These are phyloP conservation scores for Dryococelus australis DNA, from an alignment of 2,888 invertebrate genomes.

Conservation along the genomic window DNA sequence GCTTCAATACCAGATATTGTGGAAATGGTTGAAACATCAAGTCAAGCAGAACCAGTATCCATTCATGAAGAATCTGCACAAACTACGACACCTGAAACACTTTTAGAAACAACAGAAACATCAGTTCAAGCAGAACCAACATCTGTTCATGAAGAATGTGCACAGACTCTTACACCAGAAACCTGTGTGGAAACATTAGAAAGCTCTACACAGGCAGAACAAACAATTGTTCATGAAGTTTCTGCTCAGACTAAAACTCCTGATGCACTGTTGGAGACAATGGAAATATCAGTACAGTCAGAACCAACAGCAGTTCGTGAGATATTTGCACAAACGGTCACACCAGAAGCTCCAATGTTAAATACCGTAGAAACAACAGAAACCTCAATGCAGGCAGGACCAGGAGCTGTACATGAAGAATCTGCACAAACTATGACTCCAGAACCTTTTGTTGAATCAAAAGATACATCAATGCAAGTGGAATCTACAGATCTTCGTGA, in stretches of 20 bases:
- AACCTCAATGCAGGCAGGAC: constrained; percentile 20
- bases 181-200: not conserved
- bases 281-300: constrained; percentile 30
- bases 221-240: constrained; percentile 33
- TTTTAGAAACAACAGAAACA: not conserved
- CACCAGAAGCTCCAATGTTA: constrained; percentile 31
- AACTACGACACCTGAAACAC: constrained; percentile 35
- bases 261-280: not conserved
- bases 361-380: constrained; percentile 24
- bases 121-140: constrained; percentile 32
- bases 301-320: constrained; percentile 26
- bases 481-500: constrained; percentile 54
- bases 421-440: constrained; percentile 52
- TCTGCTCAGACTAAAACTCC: constrained; percentile 29
- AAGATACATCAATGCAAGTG: constrained; percentile 50
- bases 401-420: constrained; percentile 59
- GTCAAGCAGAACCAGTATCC: constrained; percentile 29
- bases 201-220: constrained; percentile 29
- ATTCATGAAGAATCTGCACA: constrained; percentile 37
- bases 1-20: not conserved
- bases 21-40: constrained; percentile 13
- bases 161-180: constrained; percentile 38
- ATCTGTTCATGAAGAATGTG: constrained; percentile 35
- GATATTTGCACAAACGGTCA: constrained; percentile 29
- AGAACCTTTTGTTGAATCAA: constrained; percentile 54